A percentile compares a stretch with the other conserved stretches of the same genome.
These are phyloP conservation scores for Hedychridium roseum DNA, from an alignment of 2,888 invertebrate species.

Conservation along the genomic window DNA sequence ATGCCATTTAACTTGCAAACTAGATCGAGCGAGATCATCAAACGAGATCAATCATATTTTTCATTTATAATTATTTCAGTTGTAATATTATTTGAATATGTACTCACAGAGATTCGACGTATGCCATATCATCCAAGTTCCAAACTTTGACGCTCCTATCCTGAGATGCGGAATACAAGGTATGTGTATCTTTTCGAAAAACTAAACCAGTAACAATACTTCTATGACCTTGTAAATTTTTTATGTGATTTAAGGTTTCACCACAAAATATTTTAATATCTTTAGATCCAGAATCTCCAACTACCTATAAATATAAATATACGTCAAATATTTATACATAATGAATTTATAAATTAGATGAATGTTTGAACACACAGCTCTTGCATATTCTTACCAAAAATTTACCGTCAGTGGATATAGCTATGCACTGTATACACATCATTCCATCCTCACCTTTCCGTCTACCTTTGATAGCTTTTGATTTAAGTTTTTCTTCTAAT, in stretches of 20 bases:
- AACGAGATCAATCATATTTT: too few species aligned
- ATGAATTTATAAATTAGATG: slow-evolving; percentile 20
- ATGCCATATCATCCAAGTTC: slow-evolving; percentile 95
- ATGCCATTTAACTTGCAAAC: not conserved
- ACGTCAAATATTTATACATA: slow-evolving; percentile 52
- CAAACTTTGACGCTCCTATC: slow-evolving; percentile 91
- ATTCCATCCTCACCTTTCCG: slow-evolving; percentile 49
- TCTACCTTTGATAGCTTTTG: slow-evolving; percentile 60
- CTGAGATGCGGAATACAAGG: slow-evolving; percentile 81
- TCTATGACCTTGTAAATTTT: slow-evolving; percentile 84
- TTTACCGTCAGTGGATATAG: slow-evolving; percentile 74
- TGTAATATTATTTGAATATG: not conserved
- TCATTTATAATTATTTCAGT: too few species aligned
- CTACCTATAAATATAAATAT: slow-evolving; percentile 64
- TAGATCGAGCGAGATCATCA: too few species aligned
- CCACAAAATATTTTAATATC: slow-evolving; percentile 87
- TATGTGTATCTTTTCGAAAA: slow-evolving; percentile 86
- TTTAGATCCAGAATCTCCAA: slow-evolving; percentile 72
- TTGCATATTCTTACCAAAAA: slow-evolving; percentile 71
- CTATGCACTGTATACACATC: slow-evolving; percentile 51
- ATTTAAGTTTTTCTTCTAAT: slow-evolving; percentile 70
- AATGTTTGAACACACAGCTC: not conserved
- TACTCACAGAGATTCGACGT: slow-evolving; percentile 86
- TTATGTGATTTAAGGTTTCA: slow-evolving; percentile 76
- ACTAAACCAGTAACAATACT: slow-evolving; percentile 78